Percentiles rank a stretch among this genome's conserved stretches.
Conservation (phyloP, 1,140 invertebrate genomes). For the Scaptomyza hsui region DNA sequence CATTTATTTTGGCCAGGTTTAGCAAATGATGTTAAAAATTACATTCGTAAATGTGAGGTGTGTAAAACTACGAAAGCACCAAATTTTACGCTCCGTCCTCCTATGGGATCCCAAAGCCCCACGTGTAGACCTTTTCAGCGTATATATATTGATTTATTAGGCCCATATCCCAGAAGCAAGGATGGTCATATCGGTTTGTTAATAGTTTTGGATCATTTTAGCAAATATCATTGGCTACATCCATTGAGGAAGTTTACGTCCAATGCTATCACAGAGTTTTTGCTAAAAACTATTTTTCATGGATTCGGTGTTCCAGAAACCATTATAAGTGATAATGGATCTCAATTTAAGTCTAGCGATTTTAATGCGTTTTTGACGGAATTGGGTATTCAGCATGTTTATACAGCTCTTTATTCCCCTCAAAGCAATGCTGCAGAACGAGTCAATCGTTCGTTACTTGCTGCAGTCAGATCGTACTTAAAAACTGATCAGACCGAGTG, state of each 20-base stretch:
- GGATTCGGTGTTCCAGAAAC: not conserved
- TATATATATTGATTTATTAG: not conserved
- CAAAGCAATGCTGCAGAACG: too few relatives aligned
- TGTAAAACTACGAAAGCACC: not conserved
- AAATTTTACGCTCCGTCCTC: not conserved
- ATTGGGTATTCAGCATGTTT: too few relatives aligned
- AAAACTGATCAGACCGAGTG: too few relatives aligned
- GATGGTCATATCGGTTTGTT: not conserved
- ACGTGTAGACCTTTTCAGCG: not conserved
- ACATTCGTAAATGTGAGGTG: not conserved
- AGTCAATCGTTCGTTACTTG: too few relatives aligned
- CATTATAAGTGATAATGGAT: not conserved
- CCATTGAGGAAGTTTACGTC: not conserved
- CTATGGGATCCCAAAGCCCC: too few relatives aligned
- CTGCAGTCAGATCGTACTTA: too few relatives aligned
- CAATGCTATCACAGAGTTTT: not conserved
- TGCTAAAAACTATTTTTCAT: not conserved
- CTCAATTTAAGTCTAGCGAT: too few relatives aligned
- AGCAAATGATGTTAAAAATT: not conserved
- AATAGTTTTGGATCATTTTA: not conserved
- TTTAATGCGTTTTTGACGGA: too few relatives aligned
- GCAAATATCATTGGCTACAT: not conserved
- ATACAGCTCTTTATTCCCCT: too few relatives aligned
- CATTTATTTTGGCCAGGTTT: slow-evolving; percentile 5
- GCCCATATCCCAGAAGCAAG: not conserved